These are phyloP conservation scores for Malurus leucopterus DNA, from an alignment of 2,797 vertebrate species.

Conservation along the genomic window DNA sequence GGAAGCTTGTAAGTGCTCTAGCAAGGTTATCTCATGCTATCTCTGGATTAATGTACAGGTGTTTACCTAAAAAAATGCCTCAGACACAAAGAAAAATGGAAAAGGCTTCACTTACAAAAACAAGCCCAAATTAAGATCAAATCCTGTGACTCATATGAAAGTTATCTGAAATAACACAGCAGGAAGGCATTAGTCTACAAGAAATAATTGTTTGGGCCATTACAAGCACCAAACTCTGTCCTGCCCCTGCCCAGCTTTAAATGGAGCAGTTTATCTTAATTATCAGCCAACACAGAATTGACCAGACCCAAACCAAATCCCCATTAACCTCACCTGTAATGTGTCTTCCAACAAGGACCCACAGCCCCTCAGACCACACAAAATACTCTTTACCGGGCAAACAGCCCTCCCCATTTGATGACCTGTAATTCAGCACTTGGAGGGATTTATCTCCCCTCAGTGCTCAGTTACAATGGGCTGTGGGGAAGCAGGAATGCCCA, in stretches of 20 bases:
- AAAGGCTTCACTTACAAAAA: neutral
- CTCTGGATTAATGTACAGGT: neutral
- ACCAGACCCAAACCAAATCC: conserved; percentile 41
- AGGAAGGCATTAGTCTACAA: conserved; percentile 36
- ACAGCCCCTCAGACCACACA: neutral
- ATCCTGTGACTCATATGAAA: neutral
- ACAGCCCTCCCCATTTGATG: neutral
- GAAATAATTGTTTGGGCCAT: conserved; percentile 51
- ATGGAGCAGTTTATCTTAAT: conserved; percentile 58
- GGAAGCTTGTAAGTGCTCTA: neutral
- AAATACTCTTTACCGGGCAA: neutral
- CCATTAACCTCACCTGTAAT: conserved; percentile 34
- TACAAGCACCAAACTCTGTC: conserved; percentile 17
- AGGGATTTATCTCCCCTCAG: conserved; percentile 4
- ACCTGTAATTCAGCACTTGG: conserved; percentile 55
- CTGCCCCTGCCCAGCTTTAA: conserved; percentile 11
- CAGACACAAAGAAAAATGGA: neutral
- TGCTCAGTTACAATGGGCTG: neutral
- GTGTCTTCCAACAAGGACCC: neutral
- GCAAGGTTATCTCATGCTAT: neutral
- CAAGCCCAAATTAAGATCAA: neutral
- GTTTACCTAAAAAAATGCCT: neutral
- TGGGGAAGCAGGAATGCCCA: neutral
- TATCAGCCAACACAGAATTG: conserved; percentile 41
- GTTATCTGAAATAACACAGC: neutral